Base-by-base conservation (phyloP, 2,113 vertebrate genomes). In the Oreotrochilus melanogaster region DNA sequence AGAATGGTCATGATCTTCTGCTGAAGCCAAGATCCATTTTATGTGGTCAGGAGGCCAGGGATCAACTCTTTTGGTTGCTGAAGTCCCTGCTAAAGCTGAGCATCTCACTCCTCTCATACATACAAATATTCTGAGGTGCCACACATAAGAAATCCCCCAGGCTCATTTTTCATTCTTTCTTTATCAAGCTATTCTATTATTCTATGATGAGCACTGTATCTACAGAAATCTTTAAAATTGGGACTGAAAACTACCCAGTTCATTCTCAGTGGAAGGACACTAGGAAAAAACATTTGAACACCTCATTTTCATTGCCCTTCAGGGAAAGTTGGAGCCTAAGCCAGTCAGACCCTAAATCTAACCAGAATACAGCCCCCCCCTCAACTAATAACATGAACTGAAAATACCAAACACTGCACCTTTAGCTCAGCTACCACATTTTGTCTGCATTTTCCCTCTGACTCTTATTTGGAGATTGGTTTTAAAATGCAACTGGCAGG, bases 301-400 rank as follows among this genome's bases (percentile, higher is more conserved):
- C 0, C 0, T 30, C 0, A 0, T 42, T 90, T 72, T 58, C 27
- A 28, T 43, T 45, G 24, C 61, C 56, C 15, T 66, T 50, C 53
- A 75, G 39, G n/a, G 43, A 75, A 78, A 86, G 39, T 3, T 56
- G 53, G 30, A 89, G 84, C 39, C 14, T 25, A 24, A 86, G 7
- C 30, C 57, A 33, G 31, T 23, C 74, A 79, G 35, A 57, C 31
- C 27, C 48, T 51, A 27, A 14, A 13, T 24, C 45, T 23, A 30
- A 90, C 30, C 6, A 11, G 18, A 31, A 7, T 51, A 22, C 16
- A 86, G 37, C 2, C 10, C 7, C 18, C 19, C 30, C 22, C 7
- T 11, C 17, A 56, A 10, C 35, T 61, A 65, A 75, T 0, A 4
- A 43, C 15, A 27, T 28, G 45, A 64, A 28, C 48, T 37, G 60